phyloP scores from a whole-genome alignment of 2,797 vertebrate species.

The Sphaeramia orbicularis region DNA sequence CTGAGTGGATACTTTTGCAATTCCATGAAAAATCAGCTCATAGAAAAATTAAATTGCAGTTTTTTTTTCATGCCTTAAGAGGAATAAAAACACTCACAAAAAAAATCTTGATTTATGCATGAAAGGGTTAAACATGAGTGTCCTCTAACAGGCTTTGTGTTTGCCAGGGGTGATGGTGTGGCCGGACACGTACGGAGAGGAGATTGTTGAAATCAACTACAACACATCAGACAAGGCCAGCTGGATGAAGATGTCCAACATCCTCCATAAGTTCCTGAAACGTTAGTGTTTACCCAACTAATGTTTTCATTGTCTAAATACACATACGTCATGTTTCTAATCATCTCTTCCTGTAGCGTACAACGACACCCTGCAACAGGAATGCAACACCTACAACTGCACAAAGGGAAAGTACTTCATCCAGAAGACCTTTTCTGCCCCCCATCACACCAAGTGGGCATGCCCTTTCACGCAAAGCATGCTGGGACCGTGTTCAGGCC shows the following conservation, averaged over 20 bases:
- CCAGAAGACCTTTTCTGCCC: constrained; percentile 81
- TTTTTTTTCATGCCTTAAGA: no score
- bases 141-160: constrained; percentile 14
- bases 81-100: no score
- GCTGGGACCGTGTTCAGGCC: constrained; percentile 89
- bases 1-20: no score
- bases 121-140: neutral
- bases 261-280: constrained; percentile 83
- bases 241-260: constrained; percentile 81
- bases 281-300: constrained; percentile 74
- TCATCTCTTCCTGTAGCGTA: constrained; percentile 81
- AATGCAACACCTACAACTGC: constrained; percentile 81
- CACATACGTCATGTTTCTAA: neutral
- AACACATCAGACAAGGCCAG: constrained; percentile 84
- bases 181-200: constrained; percentile 87
- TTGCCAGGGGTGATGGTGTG: constrained; percentile 90
- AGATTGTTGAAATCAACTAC: constrained; percentile 86
- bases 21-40: no score
- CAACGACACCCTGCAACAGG: constrained; percentile 82
- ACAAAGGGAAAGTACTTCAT: constrained; percentile 82
- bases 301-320: neutral
- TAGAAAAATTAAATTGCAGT: no score
- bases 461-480: constrained; percentile 89
- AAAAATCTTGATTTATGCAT: no score
- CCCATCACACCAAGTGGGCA: constrained; percentile 87